Conservation (phyloP, 2,797 vertebrate genomes). For the Cyclopterus lumpus region DNA sequence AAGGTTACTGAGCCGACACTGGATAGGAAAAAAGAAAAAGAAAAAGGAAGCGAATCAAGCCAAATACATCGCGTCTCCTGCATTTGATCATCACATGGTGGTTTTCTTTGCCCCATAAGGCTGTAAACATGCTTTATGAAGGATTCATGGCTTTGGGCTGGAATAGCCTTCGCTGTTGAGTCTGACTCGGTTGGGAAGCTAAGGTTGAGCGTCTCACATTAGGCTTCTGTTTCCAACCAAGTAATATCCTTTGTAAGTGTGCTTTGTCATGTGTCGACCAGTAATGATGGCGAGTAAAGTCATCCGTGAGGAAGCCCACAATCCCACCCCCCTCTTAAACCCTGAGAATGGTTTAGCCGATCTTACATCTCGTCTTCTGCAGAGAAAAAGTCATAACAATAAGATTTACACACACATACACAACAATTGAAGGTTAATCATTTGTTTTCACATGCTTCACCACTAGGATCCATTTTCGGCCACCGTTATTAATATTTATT, state of each 20-base stretch:
- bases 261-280: neutral
- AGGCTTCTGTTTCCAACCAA: neutral
- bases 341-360: too few species aligned
- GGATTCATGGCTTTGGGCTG: constrained; percentile 19
- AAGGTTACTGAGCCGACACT: neutral
- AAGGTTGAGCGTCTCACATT: neutral
- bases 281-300: neutral
- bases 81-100: neutral
- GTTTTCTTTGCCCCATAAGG: neutral
- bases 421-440: neutral
- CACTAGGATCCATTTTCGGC: neutral
- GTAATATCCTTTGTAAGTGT: neutral
- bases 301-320: too few species aligned
- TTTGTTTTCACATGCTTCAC: neutral
- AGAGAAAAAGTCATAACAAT: neutral
- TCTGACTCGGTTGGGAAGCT: neutral
- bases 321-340: neutral
- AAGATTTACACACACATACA: neutral
- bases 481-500: neutral
- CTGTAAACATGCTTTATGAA: constrained; percentile 17
- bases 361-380: neutral
- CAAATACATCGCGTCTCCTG: neutral
- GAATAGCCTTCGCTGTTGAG: neutral
- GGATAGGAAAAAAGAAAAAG: neutral
- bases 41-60: neutral